A percentile compares a stretch with the other conserved stretches of the same genome.
phyloP scores from a whole-genome alignment of 1,140 invertebrate species.

The Olivierus martensii region DNA sequence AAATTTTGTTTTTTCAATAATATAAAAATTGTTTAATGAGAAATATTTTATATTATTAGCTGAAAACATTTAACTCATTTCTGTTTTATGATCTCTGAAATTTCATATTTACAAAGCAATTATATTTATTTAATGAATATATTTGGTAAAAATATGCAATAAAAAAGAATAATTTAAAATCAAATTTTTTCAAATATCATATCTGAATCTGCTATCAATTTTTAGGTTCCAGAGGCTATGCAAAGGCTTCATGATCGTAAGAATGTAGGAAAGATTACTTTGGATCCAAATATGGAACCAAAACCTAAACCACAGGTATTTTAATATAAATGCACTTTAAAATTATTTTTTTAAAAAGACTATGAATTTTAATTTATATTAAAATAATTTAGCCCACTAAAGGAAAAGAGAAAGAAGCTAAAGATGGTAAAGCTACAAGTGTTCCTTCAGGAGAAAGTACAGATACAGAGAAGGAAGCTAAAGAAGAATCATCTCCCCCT shows the following conservation, averaged over 20 bases:
- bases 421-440: slow-evolving; percentile 5
- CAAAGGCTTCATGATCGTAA: slow-evolving; percentile 83
- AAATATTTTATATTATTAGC: too few relatives aligned
- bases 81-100: too few relatives aligned
- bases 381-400: neutral
- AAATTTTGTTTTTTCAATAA: too few relatives aligned
- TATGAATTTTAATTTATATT: neutral
- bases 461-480: slow-evolving; percentile 10
- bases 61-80: too few relatives aligned
- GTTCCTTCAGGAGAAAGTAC: slow-evolving; percentile 11
- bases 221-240: slow-evolving; percentile 69
- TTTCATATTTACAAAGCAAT: too few relatives aligned
- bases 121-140: neutral
- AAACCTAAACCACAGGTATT: slow-evolving; percentile 19
- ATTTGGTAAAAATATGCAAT: neutral
- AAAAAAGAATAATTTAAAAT: neutral
- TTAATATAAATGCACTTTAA: neutral
- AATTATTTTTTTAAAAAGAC: neutral
- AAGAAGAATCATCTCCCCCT: slow-evolving; percentile 12
- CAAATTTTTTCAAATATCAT: neutral
- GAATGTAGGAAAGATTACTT: slow-evolving; percentile 74
- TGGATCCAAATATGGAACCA: slow-evolving; percentile 56
- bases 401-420: slow-evolving; percentile 2
- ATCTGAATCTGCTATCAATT: neutral
- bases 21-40: too few relatives aligned